Conservation (phyloP, 2,113 vertebrate species). For the Cinclus cinclus region DNA sequence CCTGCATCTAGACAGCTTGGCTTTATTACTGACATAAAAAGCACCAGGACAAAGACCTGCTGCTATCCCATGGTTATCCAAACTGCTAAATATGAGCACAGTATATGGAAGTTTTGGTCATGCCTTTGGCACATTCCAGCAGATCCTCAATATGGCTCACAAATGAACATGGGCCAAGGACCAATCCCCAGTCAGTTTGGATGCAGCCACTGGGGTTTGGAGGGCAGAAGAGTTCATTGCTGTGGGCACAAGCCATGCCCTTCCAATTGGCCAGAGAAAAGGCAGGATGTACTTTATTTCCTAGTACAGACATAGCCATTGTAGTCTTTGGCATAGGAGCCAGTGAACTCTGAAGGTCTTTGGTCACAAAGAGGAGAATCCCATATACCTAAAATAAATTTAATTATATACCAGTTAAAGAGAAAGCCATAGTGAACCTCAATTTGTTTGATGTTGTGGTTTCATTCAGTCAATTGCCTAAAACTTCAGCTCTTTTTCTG, state of each 20-base stretch:
- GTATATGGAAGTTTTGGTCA: background rate
- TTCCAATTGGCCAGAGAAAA: background rate
- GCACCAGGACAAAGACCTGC: background rate
- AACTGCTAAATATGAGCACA: background rate
- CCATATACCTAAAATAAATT: background rate
- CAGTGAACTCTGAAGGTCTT: background rate
- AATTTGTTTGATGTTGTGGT: background rate
- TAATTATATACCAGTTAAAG: background rate
- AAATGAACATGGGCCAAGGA: background rate
- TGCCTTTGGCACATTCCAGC: background rate
- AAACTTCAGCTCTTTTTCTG: constrained; percentile 9
- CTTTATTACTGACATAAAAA: background rate
- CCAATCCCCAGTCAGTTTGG: background rate
- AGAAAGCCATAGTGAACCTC: background rate
- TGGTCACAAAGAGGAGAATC: background rate
- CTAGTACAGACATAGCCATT: background rate
- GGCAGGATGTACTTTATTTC: background rate
- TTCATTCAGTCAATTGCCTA: constrained; percentile 2
- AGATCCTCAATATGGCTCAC: background rate
- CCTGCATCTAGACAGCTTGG: accelerated
- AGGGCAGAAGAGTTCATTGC: background rate
- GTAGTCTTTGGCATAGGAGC: background rate
- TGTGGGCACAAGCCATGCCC: background rate
- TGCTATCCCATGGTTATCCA: background rate
- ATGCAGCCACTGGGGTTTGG: background rate